Base-by-base conservation (phyloP, 2,113 vertebrate species). In the Elachura formosa region DNA sequence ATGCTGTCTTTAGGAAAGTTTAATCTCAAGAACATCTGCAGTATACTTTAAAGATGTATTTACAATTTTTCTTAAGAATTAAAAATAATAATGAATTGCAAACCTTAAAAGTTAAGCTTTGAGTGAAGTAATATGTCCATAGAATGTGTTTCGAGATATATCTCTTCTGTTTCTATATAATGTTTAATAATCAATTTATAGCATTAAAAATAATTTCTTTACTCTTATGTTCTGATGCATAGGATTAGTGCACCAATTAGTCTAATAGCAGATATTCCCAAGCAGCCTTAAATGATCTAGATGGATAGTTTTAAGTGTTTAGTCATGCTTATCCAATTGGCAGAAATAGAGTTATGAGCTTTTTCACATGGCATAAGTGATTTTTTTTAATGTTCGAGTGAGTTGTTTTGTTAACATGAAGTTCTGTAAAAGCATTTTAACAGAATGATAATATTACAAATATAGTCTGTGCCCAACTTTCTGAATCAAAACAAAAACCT, bases 301-400 rank as follows among this genome's bases (percentile, higher is more conserved):
- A 48, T 73, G 69, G 79, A 48, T 38, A 97, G 91, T 96, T 96
- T 96, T 54, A 84, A 66, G 78, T 95, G 67, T 96, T 97, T 61
- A 86, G 49, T 89, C 46, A 29, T 61, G 64, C 85, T 92, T 89
- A 87, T 88, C 52, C 66, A 87, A 29, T 55, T 73, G 96, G 68
- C 62, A 95, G 79, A 93, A 93, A 78, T 43, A 34, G 4, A 8
- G 45, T 62, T 84, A 34, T 5, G 36, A 79, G 69, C n/a, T 68
- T 94, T 79, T 91, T 41, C 81, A 79, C 31, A 16, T 45, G 68
- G 25, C 41, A 79, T 72, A n/a, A 54, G 19, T 20, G 25, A 24
- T 54, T 36, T 28, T n/a, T 45, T 14, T 25, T 18, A 49, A 51
- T 68, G 26, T 56, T 71, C n/a, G 93, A 82, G 9, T 81, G 41